Evolutionary conservation across 2,113 vertebrate genomes (phyloP), one percentile per base, ranked within the genome.

Genomic region (Hepsetus odoe): DNA sequence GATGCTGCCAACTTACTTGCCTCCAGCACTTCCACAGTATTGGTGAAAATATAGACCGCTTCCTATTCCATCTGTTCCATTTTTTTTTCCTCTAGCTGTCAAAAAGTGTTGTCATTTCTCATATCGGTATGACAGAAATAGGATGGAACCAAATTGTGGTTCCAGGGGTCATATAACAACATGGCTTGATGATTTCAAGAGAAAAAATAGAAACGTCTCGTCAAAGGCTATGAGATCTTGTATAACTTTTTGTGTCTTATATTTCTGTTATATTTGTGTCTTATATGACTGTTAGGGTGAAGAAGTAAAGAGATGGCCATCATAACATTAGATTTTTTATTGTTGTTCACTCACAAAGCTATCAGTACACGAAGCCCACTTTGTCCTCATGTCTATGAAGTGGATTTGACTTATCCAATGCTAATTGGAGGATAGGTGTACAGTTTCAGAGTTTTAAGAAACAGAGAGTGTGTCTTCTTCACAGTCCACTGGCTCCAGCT

Each of bases 1-100:
- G 13, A 49, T 74, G 59, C 72, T 65, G 59, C 40, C 58, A 74
- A 33, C 42, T 4, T 24, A 58, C 12, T 24, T 10, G 32, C 20
- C 42, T 74, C 42, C 56, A 62, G 24, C n/a, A 28, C 56, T 44
- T 22, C 55, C 35, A 2, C 30, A 56, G 22, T 13, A 20, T 16
- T 62, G 56, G 26, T 33, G 24, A 59, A 74, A 74, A 33, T 26
- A 18, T 40, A 35, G 24, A 64, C 26, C 32, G 72, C 32, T 59
- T 30, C 18, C 16, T 7, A 51, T 65, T 51, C 40, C 46, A 6
- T 51, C 44, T 35, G n/a, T n/a, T n/a, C n/a, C 1, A 8, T 38
- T 44, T 42, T 24, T 16, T 46, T 38, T 35, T 20, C 16, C 44
- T 51, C 30, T 22, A 16, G 13, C 28, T 51, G 13, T 51, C 22